phyloP scores from a whole-genome alignment of 30 jellyfish, hydroid and myxozoan genomes.

The Aurelia sp. region DNA sequence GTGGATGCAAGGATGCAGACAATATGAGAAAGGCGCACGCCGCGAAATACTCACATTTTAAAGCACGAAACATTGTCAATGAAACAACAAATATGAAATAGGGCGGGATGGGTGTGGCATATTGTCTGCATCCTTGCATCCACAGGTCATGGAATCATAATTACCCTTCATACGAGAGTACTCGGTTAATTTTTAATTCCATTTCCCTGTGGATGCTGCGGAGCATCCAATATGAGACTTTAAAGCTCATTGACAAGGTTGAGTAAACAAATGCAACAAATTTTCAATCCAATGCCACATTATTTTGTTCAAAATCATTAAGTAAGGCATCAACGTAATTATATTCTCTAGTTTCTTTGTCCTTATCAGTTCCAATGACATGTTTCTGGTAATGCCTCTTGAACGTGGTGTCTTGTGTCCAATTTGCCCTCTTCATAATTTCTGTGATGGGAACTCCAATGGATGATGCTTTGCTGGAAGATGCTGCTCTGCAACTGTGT shows the following conservation, averaged over 20 bases:
- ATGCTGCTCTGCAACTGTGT: constrained; percentile 48
- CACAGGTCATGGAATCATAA: too few relatives aligned
- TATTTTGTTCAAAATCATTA: background rate
- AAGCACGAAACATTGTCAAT: too few relatives aligned
- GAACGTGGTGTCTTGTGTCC: constrained; percentile 25
- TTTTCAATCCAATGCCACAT: background rate
- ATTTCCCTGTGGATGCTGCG: too few relatives aligned
- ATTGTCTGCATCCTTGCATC: too few relatives aligned
- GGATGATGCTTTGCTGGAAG: constrained; percentile 18
- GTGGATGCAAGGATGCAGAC: background rate
- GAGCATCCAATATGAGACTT: background rate
- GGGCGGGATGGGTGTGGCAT: too few relatives aligned
- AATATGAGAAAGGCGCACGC: too few relatives aligned
- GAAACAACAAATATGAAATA: too few relatives aligned
- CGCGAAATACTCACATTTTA: too few relatives aligned
- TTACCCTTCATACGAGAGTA: too few relatives aligned
- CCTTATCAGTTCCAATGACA: constrained; percentile 8
- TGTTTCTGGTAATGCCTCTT: constrained; percentile 4
- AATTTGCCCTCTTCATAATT: constrained; percentile 19
- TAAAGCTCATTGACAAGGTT: background rate
- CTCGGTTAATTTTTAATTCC: too few relatives aligned
- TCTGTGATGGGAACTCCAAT: constrained; percentile 16
- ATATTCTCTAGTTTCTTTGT: background rate
- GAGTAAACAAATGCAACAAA: background rate
- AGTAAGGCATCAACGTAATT: too few relatives aligned